Conservation (phyloP, 2,797 vertebrate species). For the Scolopax bukidnonensis region DNA sequence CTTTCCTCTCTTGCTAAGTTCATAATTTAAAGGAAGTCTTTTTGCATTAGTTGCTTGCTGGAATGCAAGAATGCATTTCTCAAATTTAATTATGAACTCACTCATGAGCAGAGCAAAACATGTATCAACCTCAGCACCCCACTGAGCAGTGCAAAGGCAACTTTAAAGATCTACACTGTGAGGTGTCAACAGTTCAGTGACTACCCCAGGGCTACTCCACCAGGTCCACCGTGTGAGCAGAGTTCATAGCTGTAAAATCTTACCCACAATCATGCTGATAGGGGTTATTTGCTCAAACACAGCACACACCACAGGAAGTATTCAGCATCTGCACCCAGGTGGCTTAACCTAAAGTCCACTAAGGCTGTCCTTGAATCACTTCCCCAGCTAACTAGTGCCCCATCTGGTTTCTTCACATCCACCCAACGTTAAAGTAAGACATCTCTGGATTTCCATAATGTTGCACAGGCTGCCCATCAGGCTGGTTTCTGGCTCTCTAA, state of each 20-base stretch:
- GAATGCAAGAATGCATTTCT: not conserved
- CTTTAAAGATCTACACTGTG: not conserved
- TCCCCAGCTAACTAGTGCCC: not conserved
- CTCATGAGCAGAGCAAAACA: not conserved
- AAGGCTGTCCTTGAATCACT: not conserved
- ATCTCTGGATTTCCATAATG: not conserved
- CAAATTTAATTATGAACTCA: not conserved
- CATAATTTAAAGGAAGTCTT: not conserved
- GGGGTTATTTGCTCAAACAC: not conserved
- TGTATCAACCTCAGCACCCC: not conserved
- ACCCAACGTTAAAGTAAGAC: not conserved
- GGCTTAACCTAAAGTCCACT: not conserved
- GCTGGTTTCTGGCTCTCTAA: not conserved
- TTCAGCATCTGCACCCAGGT: not conserved
- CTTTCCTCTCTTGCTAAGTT: not conserved
- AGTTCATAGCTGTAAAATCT: not conserved
- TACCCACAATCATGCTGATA: fast-evolving
- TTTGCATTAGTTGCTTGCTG: not conserved
- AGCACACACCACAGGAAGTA: not conserved
- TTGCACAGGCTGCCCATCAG: not conserved
- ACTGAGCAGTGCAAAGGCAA: not conserved
- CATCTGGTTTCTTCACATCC: not conserved
- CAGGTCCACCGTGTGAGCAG: fast-evolving
- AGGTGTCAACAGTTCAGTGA: not conserved
- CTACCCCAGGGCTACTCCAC: not conserved